Evolutionary conservation across 2,797 vertebrate species (phyloP).

Genomic region (Syngnathus acus): DNA sequence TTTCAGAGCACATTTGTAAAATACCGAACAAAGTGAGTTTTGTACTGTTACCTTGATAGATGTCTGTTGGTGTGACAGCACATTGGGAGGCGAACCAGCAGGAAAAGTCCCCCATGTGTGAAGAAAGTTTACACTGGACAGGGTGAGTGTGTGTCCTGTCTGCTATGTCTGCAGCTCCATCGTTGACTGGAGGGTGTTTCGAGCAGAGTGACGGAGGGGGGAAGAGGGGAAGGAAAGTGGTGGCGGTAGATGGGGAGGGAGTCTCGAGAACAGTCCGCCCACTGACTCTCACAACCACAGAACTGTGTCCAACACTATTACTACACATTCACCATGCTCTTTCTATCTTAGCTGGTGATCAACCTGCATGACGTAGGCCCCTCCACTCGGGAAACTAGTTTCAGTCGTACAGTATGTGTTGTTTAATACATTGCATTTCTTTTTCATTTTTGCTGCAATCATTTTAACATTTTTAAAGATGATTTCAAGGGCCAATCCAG

Average conservation of each 20-base stretch:
- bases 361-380: background rate
- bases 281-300: conserved; percentile 2
- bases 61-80: background rate
- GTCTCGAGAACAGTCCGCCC: conserved; percentile 2
- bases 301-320: background rate
- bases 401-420: background rate
- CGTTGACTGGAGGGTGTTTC: background rate
- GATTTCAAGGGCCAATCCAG: background rate
- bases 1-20: conserved; percentile 1
- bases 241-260: background rate
- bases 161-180: conserved; percentile 2
- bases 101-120: background rate
- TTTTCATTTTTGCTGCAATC: background rate
- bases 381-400: background rate
- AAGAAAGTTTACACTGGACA: conserved; percentile 1
- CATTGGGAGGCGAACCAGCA: background rate
- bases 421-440: background rate
- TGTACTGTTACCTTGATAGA: conserved; percentile 1
- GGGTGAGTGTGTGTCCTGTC: background rate
- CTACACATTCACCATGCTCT: background rate
- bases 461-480: background rate
- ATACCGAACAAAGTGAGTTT: background rate
- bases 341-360: background rate
- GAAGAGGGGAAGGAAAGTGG: background rate
- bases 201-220: background rate